Evolutionary conservation across 1,140 invertebrate species (phyloP).

Genomic region (Anagrus nilaparvatae): DNA sequence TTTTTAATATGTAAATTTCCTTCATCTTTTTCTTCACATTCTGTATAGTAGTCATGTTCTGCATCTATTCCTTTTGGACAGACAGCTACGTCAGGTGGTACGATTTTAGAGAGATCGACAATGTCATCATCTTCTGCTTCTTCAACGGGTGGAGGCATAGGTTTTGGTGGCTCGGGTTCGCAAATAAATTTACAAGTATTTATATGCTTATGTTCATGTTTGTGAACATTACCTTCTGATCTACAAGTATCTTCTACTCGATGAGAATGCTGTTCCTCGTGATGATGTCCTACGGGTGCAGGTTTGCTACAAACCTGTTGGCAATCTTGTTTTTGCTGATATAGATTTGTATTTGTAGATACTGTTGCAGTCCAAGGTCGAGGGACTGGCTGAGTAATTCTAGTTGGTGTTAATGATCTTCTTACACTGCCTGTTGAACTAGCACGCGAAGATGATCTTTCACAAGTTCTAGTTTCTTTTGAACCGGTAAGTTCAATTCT

Average conservation of each 20-base stretch:
- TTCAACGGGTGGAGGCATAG: slow-evolving; percentile 10
- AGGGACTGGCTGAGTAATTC: slow-evolving; percentile 36
- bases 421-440: slow-evolving; percentile 33
- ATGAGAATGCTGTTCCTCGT: slow-evolving; percentile 31
- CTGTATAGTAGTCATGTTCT: slow-evolving; percentile 36
- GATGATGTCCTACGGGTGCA: slow-evolving; percentile 22
- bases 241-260: slow-evolving; percentile 21
- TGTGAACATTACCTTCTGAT: slow-evolving; percentile 7
- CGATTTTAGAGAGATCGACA: slow-evolving; percentile 27
- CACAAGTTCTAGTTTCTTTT: slow-evolving; percentile 21
- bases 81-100: slow-evolving; percentile 27
- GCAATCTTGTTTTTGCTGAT: slow-evolving; percentile 24
- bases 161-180: slow-evolving; percentile 16
- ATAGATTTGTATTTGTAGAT: slow-evolving; percentile 24
- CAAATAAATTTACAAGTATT: slow-evolving; percentile 7
- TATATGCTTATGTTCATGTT: slow-evolving; percentile 7
- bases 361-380: slow-evolving; percentile 39
- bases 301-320: slow-evolving; percentile 14
- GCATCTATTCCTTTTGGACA: slow-evolving; percentile 31
- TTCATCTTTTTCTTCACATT: slow-evolving; percentile 34
- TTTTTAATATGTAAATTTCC: slow-evolving; percentile 35
- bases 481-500: slow-evolving; percentile 27
- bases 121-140: slow-evolving; percentile 22
- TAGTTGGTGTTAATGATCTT: slow-evolving; percentile 37
- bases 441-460: slow-evolving; percentile 24